Evolutionary conservation across 2,888 invertebrate species (phyloP), one percentile per base, ranked within the genome.

Genomic region (Hirudinaria manillensis): DNA sequence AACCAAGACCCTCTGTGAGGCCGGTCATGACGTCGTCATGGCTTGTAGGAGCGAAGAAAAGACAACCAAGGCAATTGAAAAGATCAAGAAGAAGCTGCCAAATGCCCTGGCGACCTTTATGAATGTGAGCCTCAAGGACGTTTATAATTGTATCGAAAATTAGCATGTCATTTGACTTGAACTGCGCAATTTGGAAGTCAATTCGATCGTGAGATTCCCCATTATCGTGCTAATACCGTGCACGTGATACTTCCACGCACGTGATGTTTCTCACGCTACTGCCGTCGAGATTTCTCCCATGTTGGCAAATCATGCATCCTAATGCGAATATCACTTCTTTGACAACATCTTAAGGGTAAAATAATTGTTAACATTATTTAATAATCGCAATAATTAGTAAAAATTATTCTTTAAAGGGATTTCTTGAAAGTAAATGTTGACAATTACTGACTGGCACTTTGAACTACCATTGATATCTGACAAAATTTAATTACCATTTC

Each of bases 61-160:
- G 74, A 80, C 80, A 2, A 80, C 81, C 51, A 78, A 79, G 24
- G 81, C 81, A 19, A 80, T 81, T 2, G 80, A 80, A 70, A 80
- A 79, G 74, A 81, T 81, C 61, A 78, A 80, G 38, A 76, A 78
- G 29, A 77, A 78, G 32, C 78, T 79, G 65, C 81, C 81, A 16
- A 80, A 81, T 77, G 81, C 81, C 10, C 76, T 80, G 21, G 81
- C 81, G n/a, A 80, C 80, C 61, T 81, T 78, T 73, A 79, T 81
- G 79, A 76, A 80, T 79, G 81, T 81, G 74, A 76, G 78, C 68
- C 45, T 16, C 45, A 10, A 45, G 34, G n/a, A 32, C 29, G 7
- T 61, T 61, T 24, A 6, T 61, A 29, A 61, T 45, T 45, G 53
- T 19, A 3, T 3, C 0, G 10, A 32, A 13, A 32, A 29, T 24